phyloP scores from a whole-genome alignment of 2,113 vertebrate genomes.

The Scalopus aquaticus region DNA sequence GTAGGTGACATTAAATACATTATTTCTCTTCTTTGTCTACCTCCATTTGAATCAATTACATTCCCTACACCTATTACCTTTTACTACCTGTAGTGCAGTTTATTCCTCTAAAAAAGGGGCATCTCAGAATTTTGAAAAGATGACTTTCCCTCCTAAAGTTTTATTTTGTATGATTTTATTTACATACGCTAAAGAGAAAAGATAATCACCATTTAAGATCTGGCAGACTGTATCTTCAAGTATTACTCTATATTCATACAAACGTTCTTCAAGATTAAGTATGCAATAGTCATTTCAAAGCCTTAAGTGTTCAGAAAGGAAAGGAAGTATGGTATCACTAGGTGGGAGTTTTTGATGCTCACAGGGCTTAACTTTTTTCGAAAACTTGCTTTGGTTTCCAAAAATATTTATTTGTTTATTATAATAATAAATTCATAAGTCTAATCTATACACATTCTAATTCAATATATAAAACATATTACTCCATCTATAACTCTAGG shows the following conservation, averaged over 20 bases:
- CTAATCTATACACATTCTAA: not conserved
- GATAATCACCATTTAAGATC: not conserved
- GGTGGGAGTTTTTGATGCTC: not conserved
- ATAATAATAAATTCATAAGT: not conserved
- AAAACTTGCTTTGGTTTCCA: not conserved
- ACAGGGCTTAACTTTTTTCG: not conserved
- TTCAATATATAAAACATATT: not conserved
- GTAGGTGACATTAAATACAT: conserved; percentile 2
- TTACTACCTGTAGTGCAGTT: not conserved
- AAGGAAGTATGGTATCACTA: not conserved
- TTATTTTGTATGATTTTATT: not conserved
- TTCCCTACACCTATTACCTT: not conserved
- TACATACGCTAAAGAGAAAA: not conserved
- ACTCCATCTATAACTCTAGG: not conserved
- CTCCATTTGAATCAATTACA: not conserved
- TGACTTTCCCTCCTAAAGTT: not conserved
- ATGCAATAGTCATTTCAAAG: not conserved
- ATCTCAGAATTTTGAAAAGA: not conserved
- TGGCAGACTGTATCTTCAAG: not conserved
- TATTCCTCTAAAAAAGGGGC: not conserved
- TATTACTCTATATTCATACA: not conserved
- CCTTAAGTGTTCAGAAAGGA: not conserved
- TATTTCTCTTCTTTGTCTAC: conserved; percentile 16
- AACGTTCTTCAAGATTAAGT: not conserved
- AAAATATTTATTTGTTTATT: conserved; percentile 27